phyloP scores from a whole-genome alignment of 2,797 vertebrate species.

The Stomatorhinus walkeri region DNA sequence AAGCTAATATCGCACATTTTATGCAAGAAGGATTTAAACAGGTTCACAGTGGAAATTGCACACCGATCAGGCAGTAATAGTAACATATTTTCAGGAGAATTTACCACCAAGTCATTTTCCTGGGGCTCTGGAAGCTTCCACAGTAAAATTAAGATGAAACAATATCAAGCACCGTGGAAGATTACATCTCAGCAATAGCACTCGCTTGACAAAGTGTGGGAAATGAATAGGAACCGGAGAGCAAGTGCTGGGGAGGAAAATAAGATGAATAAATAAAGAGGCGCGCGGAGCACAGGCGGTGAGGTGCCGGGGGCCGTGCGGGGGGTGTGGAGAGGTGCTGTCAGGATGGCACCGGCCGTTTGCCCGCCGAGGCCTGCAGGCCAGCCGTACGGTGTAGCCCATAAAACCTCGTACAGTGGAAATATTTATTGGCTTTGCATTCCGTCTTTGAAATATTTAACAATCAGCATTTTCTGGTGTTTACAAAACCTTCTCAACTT shows the following conservation, averaged over 20 bases:
- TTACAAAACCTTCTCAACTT: conserved; percentile 51
- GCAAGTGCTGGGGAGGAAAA: conserved; percentile 27
- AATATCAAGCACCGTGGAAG: conserved; percentile 15
- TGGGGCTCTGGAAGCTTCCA: not conserved
- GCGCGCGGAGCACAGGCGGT: conserved; percentile 30
- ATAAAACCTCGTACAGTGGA: conserved; percentile 44
- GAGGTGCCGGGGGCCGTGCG: conserved; percentile 24
- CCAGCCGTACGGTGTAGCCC: conserved; percentile 32
- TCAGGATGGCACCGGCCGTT: conserved; percentile 36
- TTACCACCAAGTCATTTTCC: not conserved
- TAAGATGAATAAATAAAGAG: conserved; percentile 46
- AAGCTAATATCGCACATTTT: not conserved
- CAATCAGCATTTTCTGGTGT: conserved; percentile 45
- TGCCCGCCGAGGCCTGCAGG: conserved; percentile 31
- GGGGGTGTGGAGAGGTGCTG: conserved; percentile 41
- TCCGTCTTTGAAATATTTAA: conserved; percentile 44
- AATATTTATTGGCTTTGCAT: conserved; percentile 10
- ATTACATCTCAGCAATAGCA: conserved; percentile 30
- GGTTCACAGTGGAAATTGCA: not conserved
- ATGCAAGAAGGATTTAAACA: not conserved
- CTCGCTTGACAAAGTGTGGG: conserved; percentile 35
- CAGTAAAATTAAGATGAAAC: conserved; percentile 23
- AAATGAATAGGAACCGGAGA: conserved; percentile 33
- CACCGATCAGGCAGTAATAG: not conserved
- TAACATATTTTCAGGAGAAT: not conserved